phyloP scores from a whole-genome alignment of 1,140 invertebrate genomes.

The Meloidogyne floridensis region DNA sequence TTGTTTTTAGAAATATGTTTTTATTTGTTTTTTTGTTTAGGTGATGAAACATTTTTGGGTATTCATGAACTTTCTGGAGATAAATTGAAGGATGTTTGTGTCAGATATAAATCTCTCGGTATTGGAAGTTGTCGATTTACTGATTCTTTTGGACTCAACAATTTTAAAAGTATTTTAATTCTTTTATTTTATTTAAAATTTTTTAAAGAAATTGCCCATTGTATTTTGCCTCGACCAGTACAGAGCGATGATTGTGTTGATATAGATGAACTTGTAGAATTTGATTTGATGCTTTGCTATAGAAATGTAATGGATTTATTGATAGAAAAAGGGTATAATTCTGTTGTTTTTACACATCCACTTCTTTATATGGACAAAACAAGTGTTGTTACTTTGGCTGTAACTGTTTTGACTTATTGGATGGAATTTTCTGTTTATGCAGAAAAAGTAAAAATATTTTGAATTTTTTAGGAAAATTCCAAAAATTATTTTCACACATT shows the following conservation, averaged over 20 bases:
- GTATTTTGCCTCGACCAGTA: constrained; percentile 29
- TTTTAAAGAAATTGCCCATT: constrained; percentile 39
- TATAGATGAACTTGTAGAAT: constrained; percentile 34
- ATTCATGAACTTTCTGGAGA: constrained; percentile 33
- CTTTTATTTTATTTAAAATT: neutral
- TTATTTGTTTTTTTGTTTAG: constrained; percentile 14
- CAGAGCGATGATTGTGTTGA: constrained; percentile 15
- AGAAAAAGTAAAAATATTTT: neutral
- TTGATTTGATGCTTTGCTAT: constrained; percentile 33
- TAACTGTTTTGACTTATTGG: constrained; percentile 22
- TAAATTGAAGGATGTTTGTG: constrained; percentile 27
- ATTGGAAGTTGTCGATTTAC: constrained; percentile 34
- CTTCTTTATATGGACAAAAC: constrained; percentile 20
- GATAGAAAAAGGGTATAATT: constrained; percentile 14
- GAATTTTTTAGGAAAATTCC: neutral
- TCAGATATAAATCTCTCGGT: constrained; percentile 23
- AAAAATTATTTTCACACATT: neutral
- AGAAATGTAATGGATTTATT: constrained; percentile 34
- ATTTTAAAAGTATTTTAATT: constrained; percentile 36
- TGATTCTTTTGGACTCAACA: constrained; percentile 29
- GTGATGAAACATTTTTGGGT: constrained; percentile 25
- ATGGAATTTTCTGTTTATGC: constrained; percentile 8
- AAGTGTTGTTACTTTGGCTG: constrained; percentile 20
- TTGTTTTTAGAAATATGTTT: constrained; percentile 13
- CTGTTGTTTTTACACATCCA: constrained; percentile 38